These are phyloP conservation scores for Leucania comma DNA, from an alignment of 2,888 invertebrate genomes.

Conservation along the genomic window DNA sequence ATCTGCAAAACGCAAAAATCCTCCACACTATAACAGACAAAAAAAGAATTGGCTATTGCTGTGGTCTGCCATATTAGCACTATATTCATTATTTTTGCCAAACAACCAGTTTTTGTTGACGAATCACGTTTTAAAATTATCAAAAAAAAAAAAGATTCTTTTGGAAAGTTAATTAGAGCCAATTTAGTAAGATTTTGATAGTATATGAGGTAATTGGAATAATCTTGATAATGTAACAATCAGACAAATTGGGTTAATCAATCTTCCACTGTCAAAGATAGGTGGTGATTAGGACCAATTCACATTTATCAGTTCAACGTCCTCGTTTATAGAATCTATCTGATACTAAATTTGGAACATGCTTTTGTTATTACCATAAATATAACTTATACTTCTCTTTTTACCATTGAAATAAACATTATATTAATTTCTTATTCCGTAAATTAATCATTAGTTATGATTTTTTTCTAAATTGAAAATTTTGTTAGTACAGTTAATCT, in stretches of 20 bases:
- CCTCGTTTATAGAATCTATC: neutral
- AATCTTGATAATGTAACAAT: constrained; percentile 17
- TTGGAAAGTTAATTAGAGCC: neutral
- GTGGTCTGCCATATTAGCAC: too few relatives aligned
- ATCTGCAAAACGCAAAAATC: too few relatives aligned
- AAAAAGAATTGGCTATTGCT: neutral
- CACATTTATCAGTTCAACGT: constrained; percentile 8
- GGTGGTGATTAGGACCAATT: constrained; percentile 5
- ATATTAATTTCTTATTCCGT: neutral
- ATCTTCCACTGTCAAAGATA: neutral
- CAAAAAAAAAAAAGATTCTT: neutral
- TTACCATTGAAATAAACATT: neutral
- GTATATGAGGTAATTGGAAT: neutral
- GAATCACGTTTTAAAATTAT: neutral
- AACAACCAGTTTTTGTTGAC: too few relatives aligned
- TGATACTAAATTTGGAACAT: neutral
- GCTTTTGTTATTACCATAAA: neutral
- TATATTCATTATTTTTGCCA: too few relatives aligned
- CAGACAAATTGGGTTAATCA: constrained; percentile 6
- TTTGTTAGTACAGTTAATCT: neutral
- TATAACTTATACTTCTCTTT: neutral
- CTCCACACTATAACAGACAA: neutral
- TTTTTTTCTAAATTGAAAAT: too few relatives aligned
- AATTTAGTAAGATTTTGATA: constrained; percentile 18
- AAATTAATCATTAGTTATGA: neutral